Evolutionary conservation across 1,140 invertebrate species (phyloP), one percentile per base, ranked within the genome.

Genomic region (Rhyacophila brunnea): DNA sequence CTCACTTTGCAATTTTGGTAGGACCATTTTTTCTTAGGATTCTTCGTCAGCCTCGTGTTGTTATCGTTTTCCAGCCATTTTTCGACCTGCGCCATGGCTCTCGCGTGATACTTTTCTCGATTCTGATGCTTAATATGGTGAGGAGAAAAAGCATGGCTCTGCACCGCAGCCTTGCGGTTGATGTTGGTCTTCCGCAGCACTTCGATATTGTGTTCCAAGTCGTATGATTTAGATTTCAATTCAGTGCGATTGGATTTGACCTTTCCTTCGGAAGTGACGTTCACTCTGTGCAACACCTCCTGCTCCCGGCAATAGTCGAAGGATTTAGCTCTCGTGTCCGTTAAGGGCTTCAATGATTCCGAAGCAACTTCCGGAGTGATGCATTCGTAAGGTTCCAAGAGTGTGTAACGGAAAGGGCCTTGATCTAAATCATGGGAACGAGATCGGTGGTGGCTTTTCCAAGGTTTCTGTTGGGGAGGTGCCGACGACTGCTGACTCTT

Each of bases 11-110:
- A 55, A 34, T 61, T 60, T 20, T 64, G 57, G n/a, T 62, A 50
- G 6, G 35, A 9, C 63, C 59, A 61, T 35, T 61, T 61, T 38
- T 62, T 62, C 40, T 61, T 62, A 10, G 50, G 28, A 28, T 42
- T 52, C 28, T 65, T 65, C 48, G 46, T 65, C 11, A 65, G 44
- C n/a, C 63, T 58, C 0, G 59, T 78, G 68, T 53, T 75, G 72
- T 62, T 80, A 76, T 84, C 82, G 44, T 79, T 74, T 54, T 84
- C 82, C 13, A 84, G 61, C 82, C 82, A 83, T 51, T 80, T 76
- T 4, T 83, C 81, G 4, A 83, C 82, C 59, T 83, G 82, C 0
- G 85, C 84, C 87, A 89, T 90, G 1, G 87, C 87, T 45, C 86
- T 70, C 1, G 83, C 83, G 62, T 87, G 85, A 54, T 89, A 85